A percentile compares a stretch with the other conserved stretches of the same genome.
Evolutionary conservation across 2,888 invertebrate genomes (phyloP).

Genomic region (Sphinx pinastri): DNA sequence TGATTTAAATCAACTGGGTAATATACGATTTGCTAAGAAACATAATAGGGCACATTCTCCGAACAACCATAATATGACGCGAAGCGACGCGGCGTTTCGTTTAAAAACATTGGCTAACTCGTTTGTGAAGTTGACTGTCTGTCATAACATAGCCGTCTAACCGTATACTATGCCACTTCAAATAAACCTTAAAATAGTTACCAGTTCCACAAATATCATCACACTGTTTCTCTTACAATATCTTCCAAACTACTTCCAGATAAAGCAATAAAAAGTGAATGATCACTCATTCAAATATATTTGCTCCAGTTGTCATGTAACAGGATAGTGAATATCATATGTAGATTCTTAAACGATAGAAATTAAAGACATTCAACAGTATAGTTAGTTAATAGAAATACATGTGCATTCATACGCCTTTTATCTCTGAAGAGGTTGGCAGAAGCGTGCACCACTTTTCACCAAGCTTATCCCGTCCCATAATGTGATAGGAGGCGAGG

Average conservation of each 20-base stretch:
- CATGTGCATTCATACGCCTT: too few relatives aligned
- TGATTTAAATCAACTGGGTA: background rate
- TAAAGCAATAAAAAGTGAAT: conserved; percentile 20
- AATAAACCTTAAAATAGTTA: conserved; percentile 49
- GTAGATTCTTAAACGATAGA: too few relatives aligned
- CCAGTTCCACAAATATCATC: conserved; percentile 48
- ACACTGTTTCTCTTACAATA: conserved; percentile 28
- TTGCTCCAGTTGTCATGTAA: conserved; percentile 2
- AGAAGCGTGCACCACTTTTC: too few relatives aligned
- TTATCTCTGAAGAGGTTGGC: too few relatives aligned
- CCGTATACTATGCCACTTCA: conserved; percentile 58
- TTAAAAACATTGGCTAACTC: conserved; percentile 39
- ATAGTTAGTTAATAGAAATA: too few relatives aligned
- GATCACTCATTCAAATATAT: conserved; percentile 2
- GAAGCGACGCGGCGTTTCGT: conserved; percentile 8
- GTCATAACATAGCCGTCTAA: conserved; percentile 62
- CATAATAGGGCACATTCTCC: conserved; percentile 10
- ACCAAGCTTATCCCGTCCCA: too few relatives aligned
- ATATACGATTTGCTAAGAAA: background rate
- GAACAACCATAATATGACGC: too few relatives aligned
- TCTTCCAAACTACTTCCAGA: conserved; percentile 28
- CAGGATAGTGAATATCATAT: background rate
- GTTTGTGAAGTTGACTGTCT: conserved; percentile 50
- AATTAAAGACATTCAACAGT: too few relatives aligned
- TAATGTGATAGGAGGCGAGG: too few relatives aligned